Evolutionary conservation across 2,888 invertebrate species (phyloP), one percentile per base, ranked within the genome.

Genomic region (Peribatodes rhomboidaria): DNA sequence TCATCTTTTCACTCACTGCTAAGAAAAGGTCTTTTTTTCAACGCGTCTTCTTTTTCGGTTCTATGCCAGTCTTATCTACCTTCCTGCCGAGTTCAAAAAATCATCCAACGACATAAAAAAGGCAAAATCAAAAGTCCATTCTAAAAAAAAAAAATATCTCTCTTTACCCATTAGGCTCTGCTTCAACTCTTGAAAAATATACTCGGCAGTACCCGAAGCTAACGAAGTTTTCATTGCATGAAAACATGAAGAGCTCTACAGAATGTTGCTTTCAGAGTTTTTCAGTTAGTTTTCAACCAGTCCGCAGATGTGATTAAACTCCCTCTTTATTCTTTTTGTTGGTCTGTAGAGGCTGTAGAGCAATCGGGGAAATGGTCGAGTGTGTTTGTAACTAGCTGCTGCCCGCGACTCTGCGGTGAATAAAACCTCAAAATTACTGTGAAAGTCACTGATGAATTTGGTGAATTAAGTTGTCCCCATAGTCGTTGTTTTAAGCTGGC

Each of bases 171-270:
- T n/a, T n/a, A 33, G 11, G 9, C 27, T 39, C 9, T 39, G 35
- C 18, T 13, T 50, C 50, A 52, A 37, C 20, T 14, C 18, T 41
- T 35, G 55, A 13, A 44, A 55, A 18, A 16, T 22, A 10, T 37
- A 8, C 18, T 18, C 31, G 9, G 10, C 44, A 27, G 27, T 57
- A 69, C 55, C 35, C 35, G 18, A 18, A 50, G 63, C 59, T 69
- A 71, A 68, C 69, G 62, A 65, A 64, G 65, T 64, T 53, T 56
- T 57, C 65, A 69, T 68, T 57, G 58, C 49, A 57, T 63, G 62
- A 46, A 69, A 69, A 70, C 62, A 68, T 61, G 64, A 63, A 61
- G 61, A 58, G 56, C 61, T 63, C 53, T 37, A 46, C 57, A 16
- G 55, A 62, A 61, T 54, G 37, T 56, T 54, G 57, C 59, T 53